A percentile compares a stretch with the other conserved stretches of the same genome.
These are phyloP conservation scores for Acrobasis suavella DNA, from an alignment of 2,888 invertebrate species.

Conservation along the genomic window DNA sequence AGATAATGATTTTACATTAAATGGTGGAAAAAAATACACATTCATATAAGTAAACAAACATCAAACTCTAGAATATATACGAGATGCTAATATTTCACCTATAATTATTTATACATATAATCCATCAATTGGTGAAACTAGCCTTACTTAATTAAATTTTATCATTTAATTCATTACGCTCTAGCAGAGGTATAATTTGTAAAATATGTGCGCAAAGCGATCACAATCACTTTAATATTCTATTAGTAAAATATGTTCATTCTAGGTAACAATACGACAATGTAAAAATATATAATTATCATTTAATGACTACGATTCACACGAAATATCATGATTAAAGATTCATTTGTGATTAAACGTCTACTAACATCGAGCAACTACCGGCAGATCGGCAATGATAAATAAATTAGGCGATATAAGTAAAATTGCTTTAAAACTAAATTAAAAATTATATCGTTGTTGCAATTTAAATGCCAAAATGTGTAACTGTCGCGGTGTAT, in stretches of 20 bases:
- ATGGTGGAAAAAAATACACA: too few species aligned
- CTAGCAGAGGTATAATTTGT: background rate
- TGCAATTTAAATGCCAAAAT: background rate
- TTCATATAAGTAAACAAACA: too few species aligned
- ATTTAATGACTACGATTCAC: slow-evolving; percentile 12
- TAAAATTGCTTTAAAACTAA: slow-evolving; percentile 2
- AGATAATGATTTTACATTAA: too few species aligned
- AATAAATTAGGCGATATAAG: slow-evolving; percentile 18
- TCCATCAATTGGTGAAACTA: background rate
- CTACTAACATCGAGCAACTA: slow-evolving; percentile 16
- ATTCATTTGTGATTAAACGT: slow-evolving; percentile 5
- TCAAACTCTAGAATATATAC: too few species aligned
- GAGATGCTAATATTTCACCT: too few species aligned
- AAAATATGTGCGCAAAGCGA: background rate
- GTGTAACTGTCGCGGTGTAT: slow-evolving; percentile 1
- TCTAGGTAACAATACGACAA: slow-evolving; percentile 15
- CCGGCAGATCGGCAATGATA: background rate
- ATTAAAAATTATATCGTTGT: slow-evolving; percentile 3
- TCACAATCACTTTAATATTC: slow-evolving; percentile 2
- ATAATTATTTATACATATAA: too few species aligned
- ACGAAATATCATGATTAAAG: slow-evolving; percentile 17
- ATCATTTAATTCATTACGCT: too few species aligned
- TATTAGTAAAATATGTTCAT: slow-evolving; percentile 16
- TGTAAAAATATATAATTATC: slow-evolving; percentile 22
- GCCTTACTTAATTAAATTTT: background rate